phyloP scores from a whole-genome alignment of 2,888 invertebrate species.

The Chelonus formosanus region DNA sequence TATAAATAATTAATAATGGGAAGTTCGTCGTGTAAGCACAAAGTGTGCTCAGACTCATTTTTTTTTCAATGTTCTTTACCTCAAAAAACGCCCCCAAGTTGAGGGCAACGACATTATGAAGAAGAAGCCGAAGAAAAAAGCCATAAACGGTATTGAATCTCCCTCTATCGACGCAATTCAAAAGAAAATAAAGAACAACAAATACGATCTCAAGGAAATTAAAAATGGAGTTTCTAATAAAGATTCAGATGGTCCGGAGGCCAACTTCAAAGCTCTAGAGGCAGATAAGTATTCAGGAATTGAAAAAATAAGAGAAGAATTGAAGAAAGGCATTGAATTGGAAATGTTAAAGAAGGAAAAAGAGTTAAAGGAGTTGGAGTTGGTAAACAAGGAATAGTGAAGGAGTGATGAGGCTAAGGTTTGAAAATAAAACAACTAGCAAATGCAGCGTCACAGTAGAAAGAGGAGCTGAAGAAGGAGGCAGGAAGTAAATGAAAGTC shows the following conservation, averaged over 20 bases:
- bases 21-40: too few species aligned
- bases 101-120: conserved; percentile 71
- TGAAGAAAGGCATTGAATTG: conserved; percentile 10
- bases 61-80: conserved; percentile 73
- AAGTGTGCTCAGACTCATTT: too few species aligned
- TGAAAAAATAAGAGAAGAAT: conserved; percentile 38
- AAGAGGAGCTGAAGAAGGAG: conserved; percentile 40
- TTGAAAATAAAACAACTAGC: conserved; percentile 24
- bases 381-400: conserved; percentile 39
- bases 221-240: conserved; percentile 17
- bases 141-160: conserved; percentile 38
- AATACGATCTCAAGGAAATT: neutral
- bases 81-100: conserved; percentile 68
- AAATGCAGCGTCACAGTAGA: conserved; percentile 49
- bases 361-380: neutral
- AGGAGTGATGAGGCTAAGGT: conserved; percentile 33
- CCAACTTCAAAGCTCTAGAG: neutral
- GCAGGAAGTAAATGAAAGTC: conserved; percentile 34
- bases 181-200: conserved; percentile 5
- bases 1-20: too few species aligned
- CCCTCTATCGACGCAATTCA: conserved; percentile 1
- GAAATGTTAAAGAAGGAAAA: neutral
- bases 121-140: conserved; percentile 65
- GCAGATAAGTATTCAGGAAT: conserved; percentile 38
- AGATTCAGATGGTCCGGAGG: neutral